phyloP scores from a whole-genome alignment of 2,797 vertebrate species.

The Leptodactylus fallax region DNA sequence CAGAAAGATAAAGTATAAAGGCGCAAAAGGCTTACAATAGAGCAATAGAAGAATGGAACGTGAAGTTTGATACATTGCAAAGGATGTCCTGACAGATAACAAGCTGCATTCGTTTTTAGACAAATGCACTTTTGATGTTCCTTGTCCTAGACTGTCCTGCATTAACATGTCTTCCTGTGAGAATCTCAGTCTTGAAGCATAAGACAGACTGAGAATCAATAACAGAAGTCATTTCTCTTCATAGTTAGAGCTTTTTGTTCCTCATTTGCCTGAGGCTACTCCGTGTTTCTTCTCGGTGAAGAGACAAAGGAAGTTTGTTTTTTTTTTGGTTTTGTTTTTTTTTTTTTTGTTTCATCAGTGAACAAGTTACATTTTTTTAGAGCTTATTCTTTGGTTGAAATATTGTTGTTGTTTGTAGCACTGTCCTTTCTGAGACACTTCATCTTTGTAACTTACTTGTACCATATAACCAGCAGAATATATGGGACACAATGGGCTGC shows the following conservation, averaged over 20 bases:
- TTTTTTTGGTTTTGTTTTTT: background rate
- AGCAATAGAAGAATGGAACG: background rate
- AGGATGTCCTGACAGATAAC: background rate
- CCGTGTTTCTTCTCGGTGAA: background rate
- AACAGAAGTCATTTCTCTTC: background rate
- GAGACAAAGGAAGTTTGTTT: background rate
- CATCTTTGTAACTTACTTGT: background rate
- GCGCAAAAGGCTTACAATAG: background rate
- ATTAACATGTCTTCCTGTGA: slow-evolving; percentile 17
- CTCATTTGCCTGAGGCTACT: background rate
- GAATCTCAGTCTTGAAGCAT: background rate
- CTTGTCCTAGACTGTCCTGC: background rate
- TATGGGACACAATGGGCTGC: too few relatives aligned
- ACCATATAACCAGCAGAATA: too few relatives aligned
- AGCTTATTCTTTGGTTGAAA: background rate
- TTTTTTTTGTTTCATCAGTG: background rate
- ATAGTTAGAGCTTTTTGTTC: slow-evolving; percentile 1
- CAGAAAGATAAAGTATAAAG: background rate
- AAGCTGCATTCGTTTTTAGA: background rate
- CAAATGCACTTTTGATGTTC: slow-evolving; percentile 33
- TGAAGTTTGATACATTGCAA: background rate
- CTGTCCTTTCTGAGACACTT: background rate
- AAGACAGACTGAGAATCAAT: background rate
- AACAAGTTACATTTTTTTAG: background rate
- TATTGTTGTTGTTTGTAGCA: background rate